A percentile compares a stretch with the other conserved stretches of the same genome.
Conservation (phyloP, 1,140 invertebrate genomes). For the Drosophila cardini region DNA sequence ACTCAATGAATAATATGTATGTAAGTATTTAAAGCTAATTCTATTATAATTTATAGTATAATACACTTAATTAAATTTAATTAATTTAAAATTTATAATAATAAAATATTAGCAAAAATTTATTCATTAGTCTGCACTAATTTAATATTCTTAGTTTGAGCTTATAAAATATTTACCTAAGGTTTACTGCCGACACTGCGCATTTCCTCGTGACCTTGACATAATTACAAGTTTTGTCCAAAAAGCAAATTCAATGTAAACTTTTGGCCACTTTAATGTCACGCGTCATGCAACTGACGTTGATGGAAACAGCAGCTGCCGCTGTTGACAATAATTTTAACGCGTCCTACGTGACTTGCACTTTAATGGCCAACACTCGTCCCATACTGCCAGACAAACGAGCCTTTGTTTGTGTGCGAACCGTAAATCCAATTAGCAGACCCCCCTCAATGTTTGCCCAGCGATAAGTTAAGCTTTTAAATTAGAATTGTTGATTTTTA, state of each 20-base stretch:
- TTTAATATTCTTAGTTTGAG: too few species aligned
- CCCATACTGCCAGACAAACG: background rate
- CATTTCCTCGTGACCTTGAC: constrained; percentile 41
- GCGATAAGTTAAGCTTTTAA: constrained; percentile 30
- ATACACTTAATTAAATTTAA: too few species aligned
- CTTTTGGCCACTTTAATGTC: constrained; percentile 36
- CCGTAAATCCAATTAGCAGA: constrained; percentile 37
- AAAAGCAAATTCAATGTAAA: constrained; percentile 35
- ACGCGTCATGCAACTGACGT: constrained; percentile 30
- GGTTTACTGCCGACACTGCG: background rate
- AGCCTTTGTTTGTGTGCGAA: constrained; percentile 11
- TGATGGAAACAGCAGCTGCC: constrained; percentile 40
- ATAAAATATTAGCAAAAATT: too few species aligned
- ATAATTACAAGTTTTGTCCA: constrained; percentile 30
- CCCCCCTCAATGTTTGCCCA: constrained; percentile 6
- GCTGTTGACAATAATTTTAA: constrained; percentile 45
- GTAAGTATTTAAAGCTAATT: too few species aligned
- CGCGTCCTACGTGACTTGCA: constrained; percentile 41
- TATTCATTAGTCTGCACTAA: too few species aligned
- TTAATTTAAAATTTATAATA: too few species aligned
- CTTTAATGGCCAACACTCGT: constrained; percentile 9
- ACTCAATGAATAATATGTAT: too few species aligned
- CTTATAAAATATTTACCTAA: too few species aligned
- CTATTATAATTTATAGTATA: too few species aligned
- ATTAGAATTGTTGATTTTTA: constrained; percentile 22